Conservation (phyloP, 2,888 invertebrate genomes). For the Drosophila algonquin region DNA sequence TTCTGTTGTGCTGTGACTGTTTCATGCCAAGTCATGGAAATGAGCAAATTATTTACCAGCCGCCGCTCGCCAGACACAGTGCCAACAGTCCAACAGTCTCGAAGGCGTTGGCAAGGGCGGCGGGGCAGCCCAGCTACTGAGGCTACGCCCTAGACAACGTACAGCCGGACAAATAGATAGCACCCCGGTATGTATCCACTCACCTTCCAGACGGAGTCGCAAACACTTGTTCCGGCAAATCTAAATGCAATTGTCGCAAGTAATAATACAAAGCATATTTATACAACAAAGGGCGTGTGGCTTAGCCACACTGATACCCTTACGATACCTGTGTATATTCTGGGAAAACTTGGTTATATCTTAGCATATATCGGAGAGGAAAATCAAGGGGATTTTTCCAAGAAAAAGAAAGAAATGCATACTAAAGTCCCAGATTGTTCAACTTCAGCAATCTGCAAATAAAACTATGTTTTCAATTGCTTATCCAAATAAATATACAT, state of each 20-base stretch:
- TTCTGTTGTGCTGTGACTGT: slow-evolving; percentile 2
- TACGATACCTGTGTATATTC: not conserved
- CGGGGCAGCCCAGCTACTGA: not conserved
- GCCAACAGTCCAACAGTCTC: slow-evolving; percentile 10
- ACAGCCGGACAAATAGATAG: slow-evolving; percentile 8
- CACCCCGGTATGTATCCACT: not conserved
- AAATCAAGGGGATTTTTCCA: not conserved
- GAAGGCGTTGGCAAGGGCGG: slow-evolving; percentile 5
- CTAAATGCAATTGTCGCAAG: slow-evolving; percentile 29
- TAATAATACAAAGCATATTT: slow-evolving; percentile 5
- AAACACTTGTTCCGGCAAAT: slow-evolving; percentile 38
- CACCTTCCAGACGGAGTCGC: slow-evolving; percentile 26
- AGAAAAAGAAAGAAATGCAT: not conserved
- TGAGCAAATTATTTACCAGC: slow-evolving; percentile 56
- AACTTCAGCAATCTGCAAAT: not conserved
- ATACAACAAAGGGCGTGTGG: not conserved
- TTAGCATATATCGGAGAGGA: too few relatives aligned
- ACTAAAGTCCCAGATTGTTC: too few relatives aligned
- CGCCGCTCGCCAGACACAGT: slow-evolving; percentile 22
- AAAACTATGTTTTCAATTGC: not conserved
- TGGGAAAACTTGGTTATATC: not conserved
- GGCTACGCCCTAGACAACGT: slow-evolving; percentile 2
- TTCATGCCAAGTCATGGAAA: slow-evolving; percentile 71
- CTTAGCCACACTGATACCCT: not conserved
- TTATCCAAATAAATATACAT: not conserved